A percentile compares a stretch with the other conserved stretches of the same genome.
These are phyloP conservation scores for Plutomurus gul DNA, from an alignment of 1,140 invertebrate genomes.

Conservation along the genomic window DNA sequence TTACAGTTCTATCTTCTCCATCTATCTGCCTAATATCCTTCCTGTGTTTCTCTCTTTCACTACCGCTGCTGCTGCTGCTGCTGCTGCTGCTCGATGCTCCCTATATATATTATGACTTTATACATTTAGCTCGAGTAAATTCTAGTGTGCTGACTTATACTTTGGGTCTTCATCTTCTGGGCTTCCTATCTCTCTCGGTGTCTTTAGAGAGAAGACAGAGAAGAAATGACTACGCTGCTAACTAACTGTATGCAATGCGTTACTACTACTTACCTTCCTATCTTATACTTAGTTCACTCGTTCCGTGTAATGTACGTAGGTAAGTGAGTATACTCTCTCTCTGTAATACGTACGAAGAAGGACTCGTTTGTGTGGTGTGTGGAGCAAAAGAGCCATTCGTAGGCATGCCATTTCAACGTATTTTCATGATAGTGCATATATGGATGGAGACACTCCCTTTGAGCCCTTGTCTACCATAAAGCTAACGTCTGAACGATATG, in stretches of 20 bases:
- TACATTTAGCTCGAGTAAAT: neutral
- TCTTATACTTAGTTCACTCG: neutral
- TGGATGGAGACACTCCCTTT: neutral
- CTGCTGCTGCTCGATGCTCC: too few relatives aligned
- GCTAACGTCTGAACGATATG: neutral
- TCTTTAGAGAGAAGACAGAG: neutral
- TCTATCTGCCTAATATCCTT: constrained; percentile 8
- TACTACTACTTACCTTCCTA: constrained; percentile 1
- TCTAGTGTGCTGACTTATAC: neutral
- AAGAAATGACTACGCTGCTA: constrained; percentile 23
- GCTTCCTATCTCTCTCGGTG: neutral
- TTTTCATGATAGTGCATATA: neutral
- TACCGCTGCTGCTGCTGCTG: neutral
- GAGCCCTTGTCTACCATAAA: constrained; percentile 22
- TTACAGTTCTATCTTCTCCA: constrained; percentile 20
- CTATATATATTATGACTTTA: neutral
- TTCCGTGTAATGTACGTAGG: neutral
- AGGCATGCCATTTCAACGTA: neutral
- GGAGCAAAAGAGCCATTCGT: neutral
- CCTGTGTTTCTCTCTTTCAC: neutral
- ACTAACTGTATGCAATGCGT: constrained; percentile 16
- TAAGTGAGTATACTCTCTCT: neutral
- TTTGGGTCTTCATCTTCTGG: neutral
- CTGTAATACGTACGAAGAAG: too few relatives aligned
- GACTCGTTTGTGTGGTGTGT: neutral